These are phyloP conservation scores for Lagopus leucura DNA, from an alignment of 2,113 vertebrate genomes.

Conservation along the genomic window DNA sequence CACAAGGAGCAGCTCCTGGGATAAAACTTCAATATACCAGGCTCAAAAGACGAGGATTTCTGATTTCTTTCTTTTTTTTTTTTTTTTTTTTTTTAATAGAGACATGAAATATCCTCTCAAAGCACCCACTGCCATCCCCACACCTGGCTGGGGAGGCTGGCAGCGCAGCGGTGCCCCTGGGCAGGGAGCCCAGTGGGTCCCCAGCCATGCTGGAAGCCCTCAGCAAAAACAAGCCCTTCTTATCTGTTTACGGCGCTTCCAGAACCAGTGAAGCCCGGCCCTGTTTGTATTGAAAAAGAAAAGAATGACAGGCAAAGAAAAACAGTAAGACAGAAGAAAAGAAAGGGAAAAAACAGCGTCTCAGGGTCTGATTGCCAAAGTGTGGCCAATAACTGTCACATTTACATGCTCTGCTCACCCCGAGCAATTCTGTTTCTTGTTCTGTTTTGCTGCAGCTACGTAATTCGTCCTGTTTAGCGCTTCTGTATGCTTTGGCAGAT, in stretches of 20 bases:
- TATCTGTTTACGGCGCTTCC: not conserved
- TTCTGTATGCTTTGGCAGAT: slow-evolving; percentile 75
- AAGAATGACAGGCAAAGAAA: not conserved
- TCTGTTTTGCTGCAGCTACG: slow-evolving; percentile 6
- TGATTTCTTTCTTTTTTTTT: not conserved
- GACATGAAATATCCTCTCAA: not conserved
- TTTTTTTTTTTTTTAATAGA: not conserved
- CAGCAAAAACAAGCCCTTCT: not conserved
- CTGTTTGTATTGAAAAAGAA: not conserved
- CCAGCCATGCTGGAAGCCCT: not conserved
- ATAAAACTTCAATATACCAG: not conserved
- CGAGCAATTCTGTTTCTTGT: not conserved
- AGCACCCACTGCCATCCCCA: not conserved
- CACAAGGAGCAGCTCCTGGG: not conserved
- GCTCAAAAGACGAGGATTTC: not conserved
- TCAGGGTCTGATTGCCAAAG: not conserved
- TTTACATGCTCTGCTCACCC: not conserved
- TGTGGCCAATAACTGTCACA: not conserved
- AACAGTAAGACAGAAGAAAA: not conserved
- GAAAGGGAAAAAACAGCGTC: not conserved
- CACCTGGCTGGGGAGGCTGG: not conserved
- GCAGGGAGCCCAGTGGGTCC: not conserved
- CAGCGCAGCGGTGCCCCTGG: accelerated
- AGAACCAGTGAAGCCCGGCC: not conserved
- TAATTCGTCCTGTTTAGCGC: slow-evolving; percentile 61